phyloP scores from a whole-genome alignment of 2,113 vertebrate genomes.

The Calidris pugnax region DNA sequence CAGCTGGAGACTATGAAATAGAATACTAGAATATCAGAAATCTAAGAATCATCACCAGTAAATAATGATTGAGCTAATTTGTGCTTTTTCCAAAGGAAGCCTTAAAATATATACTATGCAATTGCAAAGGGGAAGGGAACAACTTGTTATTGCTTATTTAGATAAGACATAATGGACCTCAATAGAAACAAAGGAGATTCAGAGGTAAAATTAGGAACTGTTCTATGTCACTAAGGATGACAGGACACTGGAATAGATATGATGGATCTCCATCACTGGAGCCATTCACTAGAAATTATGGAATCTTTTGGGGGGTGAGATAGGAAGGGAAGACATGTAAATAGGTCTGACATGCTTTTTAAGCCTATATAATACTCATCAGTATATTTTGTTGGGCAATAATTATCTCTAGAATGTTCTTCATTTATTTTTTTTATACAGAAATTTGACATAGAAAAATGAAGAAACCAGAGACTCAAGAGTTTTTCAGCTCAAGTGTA shows the following conservation, averaged over 20 bases:
- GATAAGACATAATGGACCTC: neutral
- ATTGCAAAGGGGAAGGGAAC: neutral
- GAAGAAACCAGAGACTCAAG: neutral
- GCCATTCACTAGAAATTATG: neutral
- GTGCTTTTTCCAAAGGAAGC: neutral
- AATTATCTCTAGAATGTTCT: neutral
- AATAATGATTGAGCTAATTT: neutral
- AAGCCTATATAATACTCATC: neutral
- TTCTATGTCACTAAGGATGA: neutral
- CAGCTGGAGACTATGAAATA: neutral
- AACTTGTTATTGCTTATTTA: neutral
- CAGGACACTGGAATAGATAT: neutral
- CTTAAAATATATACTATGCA: neutral
- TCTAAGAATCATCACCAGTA: neutral
- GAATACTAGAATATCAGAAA: neutral
- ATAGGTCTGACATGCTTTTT: neutral
- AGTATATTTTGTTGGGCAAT: neutral
- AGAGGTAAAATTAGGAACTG: neutral
- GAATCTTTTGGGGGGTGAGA: neutral
- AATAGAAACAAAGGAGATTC: neutral
- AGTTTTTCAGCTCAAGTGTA: neutral
- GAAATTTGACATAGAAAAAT: neutral
- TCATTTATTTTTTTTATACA: neutral
- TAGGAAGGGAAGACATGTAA: neutral
- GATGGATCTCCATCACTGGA: neutral